A percentile compares a stretch with the other conserved stretches of the same genome.
These are phyloP conservation scores for Cydia amplana DNA, from an alignment of 1,140 invertebrate genomes.

Conservation along the genomic window DNA sequence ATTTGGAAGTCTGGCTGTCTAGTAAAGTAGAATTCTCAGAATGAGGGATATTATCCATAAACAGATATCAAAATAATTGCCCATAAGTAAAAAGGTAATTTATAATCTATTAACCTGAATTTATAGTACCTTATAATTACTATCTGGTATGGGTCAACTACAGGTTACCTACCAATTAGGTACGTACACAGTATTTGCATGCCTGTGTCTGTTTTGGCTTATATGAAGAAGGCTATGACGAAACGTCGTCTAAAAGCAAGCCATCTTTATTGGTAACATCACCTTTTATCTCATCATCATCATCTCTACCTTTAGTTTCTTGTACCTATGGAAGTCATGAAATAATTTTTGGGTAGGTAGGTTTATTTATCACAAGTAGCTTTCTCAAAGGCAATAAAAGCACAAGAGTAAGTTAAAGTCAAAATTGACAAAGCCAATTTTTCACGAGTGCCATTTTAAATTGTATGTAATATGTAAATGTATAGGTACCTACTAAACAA, in stretches of 20 bases:
- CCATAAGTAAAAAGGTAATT: not conserved
- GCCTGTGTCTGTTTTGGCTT: too few species aligned
- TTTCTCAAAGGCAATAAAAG: too few species aligned
- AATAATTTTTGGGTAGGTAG: too few species aligned
- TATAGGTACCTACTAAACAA: too few species aligned
- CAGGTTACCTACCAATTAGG: not conserved
- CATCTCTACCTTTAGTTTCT: too few species aligned
- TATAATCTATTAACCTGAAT: not conserved
- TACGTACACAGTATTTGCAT: not conserved
- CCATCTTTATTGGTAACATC: too few species aligned
- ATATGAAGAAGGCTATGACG: too few species aligned
- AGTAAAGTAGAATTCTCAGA: not conserved
- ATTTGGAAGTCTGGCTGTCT: constrained; percentile 10
- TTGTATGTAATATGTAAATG: not conserved
- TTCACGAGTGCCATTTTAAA: not conserved
- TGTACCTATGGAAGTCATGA: too few species aligned
- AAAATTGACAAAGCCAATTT: not conserved
- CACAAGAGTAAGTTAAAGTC: too few species aligned
- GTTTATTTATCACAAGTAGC: too few species aligned
- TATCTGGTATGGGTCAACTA: not conserved
- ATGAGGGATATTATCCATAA: not conserved
- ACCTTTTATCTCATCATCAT: too few species aligned
- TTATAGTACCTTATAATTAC: not conserved
- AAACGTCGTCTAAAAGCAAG: too few species aligned
- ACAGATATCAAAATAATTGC: not conserved